Percentiles rank a stretch among this genome's conserved stretches.
Evolutionary conservation across 2,113 vertebrate species (phyloP).

Genomic region (Sturnus vulgaris): DNA sequence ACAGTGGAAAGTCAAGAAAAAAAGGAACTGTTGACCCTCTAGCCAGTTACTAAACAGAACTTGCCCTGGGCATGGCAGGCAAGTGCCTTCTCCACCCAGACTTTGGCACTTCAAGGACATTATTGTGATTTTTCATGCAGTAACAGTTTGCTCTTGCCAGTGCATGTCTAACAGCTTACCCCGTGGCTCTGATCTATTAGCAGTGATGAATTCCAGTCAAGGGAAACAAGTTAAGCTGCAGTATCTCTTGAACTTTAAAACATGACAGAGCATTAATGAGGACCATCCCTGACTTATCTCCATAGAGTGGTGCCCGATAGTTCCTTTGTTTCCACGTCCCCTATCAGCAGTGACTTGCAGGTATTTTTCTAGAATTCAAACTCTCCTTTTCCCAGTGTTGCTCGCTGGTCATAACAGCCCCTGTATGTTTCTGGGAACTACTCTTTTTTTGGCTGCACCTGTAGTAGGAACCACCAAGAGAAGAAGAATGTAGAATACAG

Average conservation of each 20-base stretch:
- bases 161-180: slow-evolving; percentile 28
- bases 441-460: neutral
- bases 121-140: slow-evolving; percentile 21
- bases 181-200: slow-evolving; percentile 33
- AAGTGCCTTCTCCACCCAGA: neutral
- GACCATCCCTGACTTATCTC: neutral
- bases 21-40: neutral
- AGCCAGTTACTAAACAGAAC: neutral
- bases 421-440: neutral
- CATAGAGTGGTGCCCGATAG: neutral
- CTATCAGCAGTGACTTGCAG: neutral
- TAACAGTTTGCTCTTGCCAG: slow-evolving; percentile 28
- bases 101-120: slow-evolving; percentile 14
- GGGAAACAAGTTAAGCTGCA: slow-evolving; percentile 15
- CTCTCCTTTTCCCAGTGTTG: neutral
- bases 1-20: neutral
- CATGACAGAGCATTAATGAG: slow-evolving; percentile 10
- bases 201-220: slow-evolving; percentile 19
- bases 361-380: neutral
- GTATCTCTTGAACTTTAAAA: slow-evolving; percentile 11
- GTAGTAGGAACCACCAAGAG: neutral
- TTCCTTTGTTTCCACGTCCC: neutral
- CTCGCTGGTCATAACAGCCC: neutral
- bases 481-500: neutral
- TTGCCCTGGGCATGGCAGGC: neutral